Evolutionary conservation across 2,113 vertebrate species (phyloP), one percentile per base, ranked within the genome.

Genomic region (Genyomyrus donnyi): DNA sequence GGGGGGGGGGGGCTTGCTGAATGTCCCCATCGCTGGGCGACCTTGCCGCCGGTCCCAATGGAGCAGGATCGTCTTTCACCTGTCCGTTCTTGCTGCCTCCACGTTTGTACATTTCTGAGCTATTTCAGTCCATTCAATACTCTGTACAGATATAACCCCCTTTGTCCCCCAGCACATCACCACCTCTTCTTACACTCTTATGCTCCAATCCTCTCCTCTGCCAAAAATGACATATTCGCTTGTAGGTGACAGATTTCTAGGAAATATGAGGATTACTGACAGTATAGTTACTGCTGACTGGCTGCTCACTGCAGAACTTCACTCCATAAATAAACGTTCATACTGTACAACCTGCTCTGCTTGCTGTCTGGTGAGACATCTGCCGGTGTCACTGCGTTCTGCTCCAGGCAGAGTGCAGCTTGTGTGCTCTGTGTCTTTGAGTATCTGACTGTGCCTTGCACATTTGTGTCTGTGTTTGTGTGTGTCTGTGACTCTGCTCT

Each of bases 271-370:
- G 15, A n/a, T 88, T 80, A 93, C 93, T 91, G 88, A 74, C 91
- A 92, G 92, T 80, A 91, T 93, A 90, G 91, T 93, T 93, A 94
- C 90, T 92, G 94, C 92, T 93, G 95, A 94, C 95, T 95, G 94
- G 94, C 93, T 94, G 94, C 94, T 94, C 94, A 93, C 91, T 92
- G 91, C 91, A 95, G 93, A 95, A 96, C 93, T 95, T 93, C 94
- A 96, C 96, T 95, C 94, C 94, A 94, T 93, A 95, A 96, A 96
- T 96, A 96, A 96, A 96, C 95, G 95, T 96, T 96, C 94, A 94
- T 96, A 95, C 94, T 95, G 95, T 93, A 94, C 91, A 91, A 93
- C 92, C 42, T n/a, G 39, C 83, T 46, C 35, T 80, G 74, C 35
- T 80, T 13, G 35, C 31, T 80, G 74, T 80, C 35, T 80, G 74